These are phyloP conservation scores for Pheosia tremula DNA, from an alignment of 2,888 invertebrate species.

Conservation along the genomic window DNA sequence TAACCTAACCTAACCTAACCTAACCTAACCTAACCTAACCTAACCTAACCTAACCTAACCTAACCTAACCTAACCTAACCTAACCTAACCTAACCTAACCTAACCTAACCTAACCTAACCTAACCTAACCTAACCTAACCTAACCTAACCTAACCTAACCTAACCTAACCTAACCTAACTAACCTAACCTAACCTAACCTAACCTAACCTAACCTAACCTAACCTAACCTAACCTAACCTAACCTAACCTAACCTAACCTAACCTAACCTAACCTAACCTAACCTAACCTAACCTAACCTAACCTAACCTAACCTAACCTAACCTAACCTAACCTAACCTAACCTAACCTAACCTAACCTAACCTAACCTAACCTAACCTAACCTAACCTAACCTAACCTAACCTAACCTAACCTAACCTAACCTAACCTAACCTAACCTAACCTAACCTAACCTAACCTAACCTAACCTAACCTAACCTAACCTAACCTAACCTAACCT, in stretches of 20 bases:
- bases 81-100: slow-evolving; percentile 24
- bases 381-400: slow-evolving; percentile 11
- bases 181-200: slow-evolving; percentile 28
- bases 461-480: slow-evolving; percentile 8
- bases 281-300: slow-evolving; percentile 24
- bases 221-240: slow-evolving; percentile 27
- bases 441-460: slow-evolving; percentile 9
- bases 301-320: slow-evolving; percentile 27
- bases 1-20: slow-evolving; percentile 17
- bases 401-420: slow-evolving; percentile 10
- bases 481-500: too few species aligned
- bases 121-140: slow-evolving; percentile 28
- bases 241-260: slow-evolving; percentile 33
- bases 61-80: slow-evolving; percentile 18
- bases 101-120: slow-evolving; percentile 29
- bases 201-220: slow-evolving; percentile 34
- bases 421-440: slow-evolving; percentile 5
- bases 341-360: slow-evolving; percentile 11
- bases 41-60: slow-evolving; percentile 19
- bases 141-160: slow-evolving; percentile 20
- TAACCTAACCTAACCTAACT: slow-evolving; percentile 20
- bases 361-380: slow-evolving; percentile 24
- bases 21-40: slow-evolving; percentile 21
- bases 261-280: slow-evolving; percentile 24
- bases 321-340: slow-evolving; percentile 24